Base-by-base conservation (phyloP, 2,797 vertebrate species). In the Phylloscopus collybita region DNA sequence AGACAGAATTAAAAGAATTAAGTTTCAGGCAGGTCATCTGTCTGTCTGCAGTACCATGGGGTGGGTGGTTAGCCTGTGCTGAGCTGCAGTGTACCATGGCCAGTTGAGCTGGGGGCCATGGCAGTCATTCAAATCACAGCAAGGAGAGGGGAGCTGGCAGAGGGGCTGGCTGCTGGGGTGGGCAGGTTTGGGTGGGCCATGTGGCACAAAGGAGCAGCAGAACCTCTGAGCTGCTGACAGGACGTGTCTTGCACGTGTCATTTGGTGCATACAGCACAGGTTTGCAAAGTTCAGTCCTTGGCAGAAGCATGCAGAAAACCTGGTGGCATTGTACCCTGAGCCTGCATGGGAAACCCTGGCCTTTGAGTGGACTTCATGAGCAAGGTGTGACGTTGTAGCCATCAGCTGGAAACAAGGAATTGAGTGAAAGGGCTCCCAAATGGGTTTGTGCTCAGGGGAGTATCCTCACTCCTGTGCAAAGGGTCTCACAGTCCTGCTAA, bases 241-340 rank as follows among this genome's bases (percentile, higher is more conserved):
- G 13, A 42, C 0, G 0, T 6, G 22, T 49, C 64, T 27, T 1
- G 40, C 40, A 40, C 40, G 1, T 27, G 45, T 11, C 1, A 0
- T 16, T 42, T 0, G 0, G 36, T 22, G 2, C 0, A 0, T 6
- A 6, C 5, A 23, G 49, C 26, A 34, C 44, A 34, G 47, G 8
- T 80, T n/a, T 65, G 45, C 27, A 32, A n/a, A 53, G 45, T 32
- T 69, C 34, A 16, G 60, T 23, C 30, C 16, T 20, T 40, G 62
- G 34, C 38, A 36, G 65, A 20, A 40, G 13, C 16, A 2, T 7
- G 1, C 27, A 36, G 7, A n/a, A 54, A 38, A 14, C 19, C 49
- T 50, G 53, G 7, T 17, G 56, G 30, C 5, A 1, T 23, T 74
- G 22, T 26, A 17, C 13, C 8, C 23, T 74, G 47, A 86, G 42